phyloP scores from a whole-genome alignment of 2,113 vertebrate genomes.

The Poecile atricapillus region DNA sequence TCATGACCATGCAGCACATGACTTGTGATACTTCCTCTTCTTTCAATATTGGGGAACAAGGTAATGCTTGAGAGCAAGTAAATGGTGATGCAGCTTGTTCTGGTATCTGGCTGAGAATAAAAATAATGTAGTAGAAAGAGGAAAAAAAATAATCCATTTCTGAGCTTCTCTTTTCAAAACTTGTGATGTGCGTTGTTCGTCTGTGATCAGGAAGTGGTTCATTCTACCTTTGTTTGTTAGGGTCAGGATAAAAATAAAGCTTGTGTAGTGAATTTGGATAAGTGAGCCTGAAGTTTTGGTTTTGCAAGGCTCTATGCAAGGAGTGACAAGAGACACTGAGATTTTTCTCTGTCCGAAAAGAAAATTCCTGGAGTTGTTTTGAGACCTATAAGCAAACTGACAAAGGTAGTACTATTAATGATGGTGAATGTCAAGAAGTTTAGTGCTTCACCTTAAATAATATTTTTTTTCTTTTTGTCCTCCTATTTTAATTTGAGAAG shows the following conservation, averaged over 20 bases:
- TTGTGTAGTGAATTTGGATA: background rate
- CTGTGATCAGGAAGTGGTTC: background rate
- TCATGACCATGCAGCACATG: background rate
- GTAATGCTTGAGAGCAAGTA: background rate
- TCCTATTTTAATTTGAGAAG: background rate
- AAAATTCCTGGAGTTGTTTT: background rate
- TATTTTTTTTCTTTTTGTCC: background rate
- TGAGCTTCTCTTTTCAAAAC: background rate
- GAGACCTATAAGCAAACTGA: background rate
- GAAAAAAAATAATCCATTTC: background rate
- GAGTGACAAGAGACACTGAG: background rate
- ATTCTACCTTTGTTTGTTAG: background rate
- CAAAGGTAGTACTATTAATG: accelerated
- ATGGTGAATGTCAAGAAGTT: background rate
- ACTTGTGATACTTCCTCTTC: background rate
- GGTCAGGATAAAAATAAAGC: background rate
- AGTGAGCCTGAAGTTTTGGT: background rate
- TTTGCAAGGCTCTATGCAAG: background rate
- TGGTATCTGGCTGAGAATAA: background rate
- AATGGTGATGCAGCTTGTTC: background rate
- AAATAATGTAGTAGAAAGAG: background rate
- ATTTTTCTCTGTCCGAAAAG: background rate
- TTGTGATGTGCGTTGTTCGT: background rate
- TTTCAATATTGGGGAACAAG: background rate
- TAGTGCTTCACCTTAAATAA: background rate